A percentile compares a stretch with the other conserved stretches of the same genome.
Conservation (phyloP, 2,888 invertebrate species). For the Ramazzottius varieornatus region DNA sequence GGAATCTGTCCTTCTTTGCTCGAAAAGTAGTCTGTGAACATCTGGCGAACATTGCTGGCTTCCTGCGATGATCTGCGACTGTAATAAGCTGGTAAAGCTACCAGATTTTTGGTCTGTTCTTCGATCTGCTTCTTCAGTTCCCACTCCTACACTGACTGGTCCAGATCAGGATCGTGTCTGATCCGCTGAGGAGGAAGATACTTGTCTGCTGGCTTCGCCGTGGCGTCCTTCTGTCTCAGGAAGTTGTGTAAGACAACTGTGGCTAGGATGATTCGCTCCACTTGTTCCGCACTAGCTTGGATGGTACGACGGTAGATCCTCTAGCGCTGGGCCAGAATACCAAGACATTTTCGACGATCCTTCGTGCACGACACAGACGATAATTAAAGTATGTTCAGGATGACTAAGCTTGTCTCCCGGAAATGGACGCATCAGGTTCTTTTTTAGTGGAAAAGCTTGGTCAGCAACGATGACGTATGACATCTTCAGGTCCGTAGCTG, state of each 20-base stretch:
- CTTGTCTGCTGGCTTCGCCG: neutral
- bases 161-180: too few species aligned
- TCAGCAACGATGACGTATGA: slow-evolving; percentile 2
- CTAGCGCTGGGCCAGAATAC: slow-evolving; percentile 9
- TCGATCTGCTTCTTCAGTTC: too few species aligned
- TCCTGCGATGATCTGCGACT: too few species aligned
- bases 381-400: slow-evolving; percentile 9
- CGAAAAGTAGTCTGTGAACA: too few species aligned
- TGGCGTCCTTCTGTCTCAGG: neutral
- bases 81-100: too few species aligned
- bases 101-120: too few species aligned
- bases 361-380: slow-evolving; percentile 9
- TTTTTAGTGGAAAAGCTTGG: slow-evolving; percentile 4
- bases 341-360: slow-evolving; percentile 10
- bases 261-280: slow-evolving; percentile 7
- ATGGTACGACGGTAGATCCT: slow-evolving; percentile 8
- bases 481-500: neutral
- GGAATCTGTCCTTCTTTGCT: too few species aligned
- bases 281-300: slow-evolving; percentile 2
- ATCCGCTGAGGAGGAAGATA: neutral
- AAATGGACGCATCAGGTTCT: slow-evolving; percentile 5
- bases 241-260: slow-evolving; percentile 8
- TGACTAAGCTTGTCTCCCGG: neutral
- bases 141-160: too few species aligned
- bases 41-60: too few species aligned